Evolutionary conservation across 2,113 vertebrate species (phyloP), one percentile per base, ranked within the genome.

Genomic region (Suricata suricatta): DNA sequence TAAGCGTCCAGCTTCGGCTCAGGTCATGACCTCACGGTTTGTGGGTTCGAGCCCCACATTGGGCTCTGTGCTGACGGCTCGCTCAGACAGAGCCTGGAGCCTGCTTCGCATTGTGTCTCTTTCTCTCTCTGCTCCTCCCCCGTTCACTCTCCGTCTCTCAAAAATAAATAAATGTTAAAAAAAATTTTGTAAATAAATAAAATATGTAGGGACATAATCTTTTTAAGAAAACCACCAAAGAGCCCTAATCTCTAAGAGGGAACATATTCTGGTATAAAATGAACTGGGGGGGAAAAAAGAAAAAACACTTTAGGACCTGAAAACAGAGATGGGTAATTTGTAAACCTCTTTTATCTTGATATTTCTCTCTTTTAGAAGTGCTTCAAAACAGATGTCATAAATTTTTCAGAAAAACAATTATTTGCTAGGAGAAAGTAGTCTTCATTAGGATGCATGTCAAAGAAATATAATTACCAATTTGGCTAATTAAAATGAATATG

Each of bases 391-490:
- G 79, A 86, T 71, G 47, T 38, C 4, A 11, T 74, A 96, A 97
- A 98, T 95, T 97, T 98, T 94, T 97, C 95, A 96, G 93, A 96
- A 97, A 97, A 95, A 96, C 88, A 93, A 77, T 97, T 98, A 97
- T 88, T 83, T 97, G 97, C 96, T 97, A 92, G 95, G 60, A 96
- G 93, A 98, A 98, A 97, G 96, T 72, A 97, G 90, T 98, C 98
- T 98, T 98, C 95, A 98, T 97, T 92, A 96, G 92, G 47, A 57
- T 83, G 96, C 94, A 88, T 98, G 98, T 97, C 97, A 96, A 98
- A 94, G 76, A 97, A 98, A 98, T 97, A 93, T 93, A 98, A 98
- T 96, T 96, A 97, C 93, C 97, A 98, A 98, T 97, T 98, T 97
- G 90, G 94, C 90, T 98, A 98, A 98, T 98, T 98, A 96, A 89